A percentile compares a stretch with the other conserved stretches of the same genome.
These are phyloP conservation scores for Danionella dracula DNA, from an alignment of 2,797 vertebrate genomes.

Conservation along the genomic window DNA sequence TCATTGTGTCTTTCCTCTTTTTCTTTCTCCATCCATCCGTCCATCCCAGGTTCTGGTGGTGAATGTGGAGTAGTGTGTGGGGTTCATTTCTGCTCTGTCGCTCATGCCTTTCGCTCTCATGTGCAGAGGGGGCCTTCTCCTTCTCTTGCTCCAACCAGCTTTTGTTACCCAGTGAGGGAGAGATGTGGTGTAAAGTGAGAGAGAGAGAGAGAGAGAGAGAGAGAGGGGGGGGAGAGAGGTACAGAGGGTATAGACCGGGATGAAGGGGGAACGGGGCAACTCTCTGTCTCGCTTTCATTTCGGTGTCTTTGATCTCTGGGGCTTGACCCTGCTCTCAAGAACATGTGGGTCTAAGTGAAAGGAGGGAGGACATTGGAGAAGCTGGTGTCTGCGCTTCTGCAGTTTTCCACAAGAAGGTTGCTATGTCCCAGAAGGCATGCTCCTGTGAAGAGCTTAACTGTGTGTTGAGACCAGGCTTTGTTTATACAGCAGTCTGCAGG, in stretches of 20 bases:
- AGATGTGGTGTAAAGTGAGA: conserved; percentile 23
- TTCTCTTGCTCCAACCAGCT: conserved; percentile 48
- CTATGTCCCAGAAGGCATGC: not conserved
- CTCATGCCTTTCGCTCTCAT: conserved; percentile 75
- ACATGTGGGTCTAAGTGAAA: conserved; percentile 65
- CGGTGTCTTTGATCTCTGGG: conserved; percentile 74
- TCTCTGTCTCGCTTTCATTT: conserved; percentile 52
- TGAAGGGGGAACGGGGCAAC: conserved; percentile 11
- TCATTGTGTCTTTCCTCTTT: conserved; percentile 4
- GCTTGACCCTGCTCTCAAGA: conserved; percentile 72
- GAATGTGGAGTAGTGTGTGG: conserved; percentile 64
- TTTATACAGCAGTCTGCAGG: no score
- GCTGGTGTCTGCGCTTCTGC: not conserved
- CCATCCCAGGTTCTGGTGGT: conserved; percentile 19
- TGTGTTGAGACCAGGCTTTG: not conserved
- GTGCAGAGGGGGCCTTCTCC: conserved; percentile 36
- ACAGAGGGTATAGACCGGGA: conserved; percentile 8
- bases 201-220: conserved; percentile 7
- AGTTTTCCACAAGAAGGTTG: no score
- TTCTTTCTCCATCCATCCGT: conserved; percentile 13
- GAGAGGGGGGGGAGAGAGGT: conserved; percentile 14
- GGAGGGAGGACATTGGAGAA: not conserved
- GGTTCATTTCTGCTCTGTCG: conserved; percentile 97
- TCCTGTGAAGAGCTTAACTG: not conserved
- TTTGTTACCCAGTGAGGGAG: conserved; percentile 27